Conservation (phyloP, 1,140 invertebrate species). For the Cotesia vestalis region DNA sequence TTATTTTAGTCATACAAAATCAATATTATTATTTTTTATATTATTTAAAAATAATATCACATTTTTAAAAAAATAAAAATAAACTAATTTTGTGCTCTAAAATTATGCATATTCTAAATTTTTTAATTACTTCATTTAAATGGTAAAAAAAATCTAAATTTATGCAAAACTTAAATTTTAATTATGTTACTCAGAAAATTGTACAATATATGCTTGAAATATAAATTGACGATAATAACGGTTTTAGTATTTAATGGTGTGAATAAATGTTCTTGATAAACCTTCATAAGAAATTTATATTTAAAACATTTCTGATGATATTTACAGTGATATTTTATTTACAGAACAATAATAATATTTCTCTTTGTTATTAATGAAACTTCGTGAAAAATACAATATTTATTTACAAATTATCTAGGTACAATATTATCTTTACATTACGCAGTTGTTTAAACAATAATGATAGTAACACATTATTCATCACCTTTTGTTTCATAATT, state of each 20-base stretch:
- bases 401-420: constrained; percentile 26
- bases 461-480: constrained; percentile 17
- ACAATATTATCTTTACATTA: background rate
- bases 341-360: constrained; percentile 34
- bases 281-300: constrained; percentile 35
- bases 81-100: too few species aligned
- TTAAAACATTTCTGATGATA: constrained; percentile 32
- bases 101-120: too few species aligned
- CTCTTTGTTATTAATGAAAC: constrained; percentile 16
- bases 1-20: too few species aligned
- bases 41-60: background rate
- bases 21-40: background rate
- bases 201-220: too few species aligned
- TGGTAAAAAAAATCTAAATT: too few species aligned
- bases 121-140: too few species aligned
- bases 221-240: background rate
- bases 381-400: constrained; percentile 30
- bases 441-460: constrained; percentile 17
- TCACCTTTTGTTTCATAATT: background rate
- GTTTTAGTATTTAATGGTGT: background rate
- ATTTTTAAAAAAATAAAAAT: background rate
- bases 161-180: too few species aligned
- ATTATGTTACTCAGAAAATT: too few species aligned
- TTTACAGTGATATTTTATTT: constrained; percentile 30
- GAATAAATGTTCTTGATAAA: background rate